Evolutionary conservation across 2,113 vertebrate species (phyloP), one percentile per base, ranked within the genome.

Genomic region (Toxostoma redivivum): DNA sequence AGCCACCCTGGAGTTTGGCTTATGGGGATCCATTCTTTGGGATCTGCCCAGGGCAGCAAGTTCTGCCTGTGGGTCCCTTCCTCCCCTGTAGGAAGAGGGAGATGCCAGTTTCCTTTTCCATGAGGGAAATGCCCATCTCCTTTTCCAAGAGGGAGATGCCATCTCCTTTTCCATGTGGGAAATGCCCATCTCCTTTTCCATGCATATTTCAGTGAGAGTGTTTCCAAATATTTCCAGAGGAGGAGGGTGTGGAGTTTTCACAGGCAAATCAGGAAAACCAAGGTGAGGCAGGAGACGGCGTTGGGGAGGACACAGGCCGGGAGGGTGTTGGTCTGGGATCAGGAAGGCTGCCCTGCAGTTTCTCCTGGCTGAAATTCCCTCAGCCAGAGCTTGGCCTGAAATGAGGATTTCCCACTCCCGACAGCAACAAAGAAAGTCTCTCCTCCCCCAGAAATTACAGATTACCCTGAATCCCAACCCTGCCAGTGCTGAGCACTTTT

Each of bases 261-360:
- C 86, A 94, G 88, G 88, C 69, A 94, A 88, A 97, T 92, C 80
- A 95, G 94, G 91, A 84, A 94, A 95, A 54, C 83, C 64, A 3
- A 72, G 73, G 81, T 91, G 95, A 92, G 94, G 79, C 27, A 0
- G 71, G 66, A 92, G 81, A 6, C 7, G 0, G 64, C 2, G 1
- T 0, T 48, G 71, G 78, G 82, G 69, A 88, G 81, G 88, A 82
- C 28, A 1, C 31, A 2, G 85, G 50, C 53, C 4, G 3, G 78
- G 77, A 64, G 67, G 84, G 81, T 60, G 78, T 62, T 91, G 90
- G 28, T 16, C 42, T 1, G 5, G 82, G 35, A 45, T 17, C 58
- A 90, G 79, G 56, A 54, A 91, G 20, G 74, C 71, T 90, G 90
- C 86, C 72, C 91, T 21, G 88, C 45, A 84, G 70, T 79, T 91